Percentiles rank a stretch among this genome's conserved stretches.
Conservation (phyloP, 2,797 vertebrate genomes). For the Helostoma temminkii region DNA sequence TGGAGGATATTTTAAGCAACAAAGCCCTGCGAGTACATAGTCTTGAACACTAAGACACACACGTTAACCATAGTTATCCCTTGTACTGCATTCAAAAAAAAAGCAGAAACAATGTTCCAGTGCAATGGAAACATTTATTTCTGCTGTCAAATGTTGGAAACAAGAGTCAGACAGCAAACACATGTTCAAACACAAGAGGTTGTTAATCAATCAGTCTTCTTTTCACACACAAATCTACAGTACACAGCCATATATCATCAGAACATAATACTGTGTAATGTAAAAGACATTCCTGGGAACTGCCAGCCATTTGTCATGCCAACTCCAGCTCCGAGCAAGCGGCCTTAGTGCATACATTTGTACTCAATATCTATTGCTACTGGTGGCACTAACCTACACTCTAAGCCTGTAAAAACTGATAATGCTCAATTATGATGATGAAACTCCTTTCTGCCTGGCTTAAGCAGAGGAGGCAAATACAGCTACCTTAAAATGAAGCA, state of each 20-base stretch:
- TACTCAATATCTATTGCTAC: slow-evolving; percentile 44
- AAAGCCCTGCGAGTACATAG: slow-evolving; percentile 58
- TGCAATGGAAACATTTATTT: slow-evolving; percentile 32
- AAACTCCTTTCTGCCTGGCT: slow-evolving; percentile 12
- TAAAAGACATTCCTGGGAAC: slow-evolving; percentile 26
- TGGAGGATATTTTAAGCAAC: slow-evolving; percentile 80
- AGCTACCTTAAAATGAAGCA: slow-evolving; percentile 5
- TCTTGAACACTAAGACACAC: slow-evolving; percentile 22
- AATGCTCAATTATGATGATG: slow-evolving; percentile 8
- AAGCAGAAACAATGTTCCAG: neutral
- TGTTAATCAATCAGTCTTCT: slow-evolving; percentile 39
- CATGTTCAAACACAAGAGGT: slow-evolving; percentile 45
- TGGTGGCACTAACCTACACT: slow-evolving; percentile 36
- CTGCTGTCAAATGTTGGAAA: slow-evolving; percentile 33
- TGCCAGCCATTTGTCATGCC: slow-evolving; percentile 38
- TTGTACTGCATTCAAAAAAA: slow-evolving; percentile 25
- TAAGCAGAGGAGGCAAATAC: slow-evolving; percentile 3
- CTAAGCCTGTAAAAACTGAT: neutral
- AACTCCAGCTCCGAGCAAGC: slow-evolving; percentile 12
- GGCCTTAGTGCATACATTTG: slow-evolving; percentile 35
- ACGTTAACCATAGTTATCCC: slow-evolving; percentile 40
- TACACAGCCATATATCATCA: slow-evolving; percentile 17
- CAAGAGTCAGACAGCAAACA: slow-evolving; percentile 16
- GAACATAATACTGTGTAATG: slow-evolving; percentile 22
- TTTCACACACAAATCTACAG: slow-evolving; percentile 16